These are phyloP conservation scores for Hipposideros larvatus DNA, from an alignment of 2,797 vertebrate genomes.

Conservation along the genomic window DNA sequence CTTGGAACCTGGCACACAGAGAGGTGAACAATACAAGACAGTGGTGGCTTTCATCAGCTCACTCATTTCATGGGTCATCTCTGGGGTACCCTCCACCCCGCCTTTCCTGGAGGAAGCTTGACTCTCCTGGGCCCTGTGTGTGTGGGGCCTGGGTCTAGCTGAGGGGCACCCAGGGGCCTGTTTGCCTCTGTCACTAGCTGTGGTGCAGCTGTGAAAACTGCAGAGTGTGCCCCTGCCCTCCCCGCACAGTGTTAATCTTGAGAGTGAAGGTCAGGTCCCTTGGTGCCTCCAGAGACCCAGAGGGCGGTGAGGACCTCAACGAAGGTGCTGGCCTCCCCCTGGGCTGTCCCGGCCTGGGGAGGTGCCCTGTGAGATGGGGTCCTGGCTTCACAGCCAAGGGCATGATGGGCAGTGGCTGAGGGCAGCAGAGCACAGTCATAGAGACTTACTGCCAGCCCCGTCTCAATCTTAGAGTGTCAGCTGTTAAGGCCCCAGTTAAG, in stretches of 20 bases:
- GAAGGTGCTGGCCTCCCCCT: conserved; percentile 85
- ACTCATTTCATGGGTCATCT: background rate
- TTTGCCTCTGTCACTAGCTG: background rate
- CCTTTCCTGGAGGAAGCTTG: background rate
- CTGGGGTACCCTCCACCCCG: background rate
- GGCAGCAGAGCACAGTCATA: conserved; percentile 89
- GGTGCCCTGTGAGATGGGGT: conserved; percentile 90
- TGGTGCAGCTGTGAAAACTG: conserved; percentile 20
- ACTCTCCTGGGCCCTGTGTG: background rate
- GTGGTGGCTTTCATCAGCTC: background rate
- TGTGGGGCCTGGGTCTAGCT: background rate
- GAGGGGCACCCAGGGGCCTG: background rate
- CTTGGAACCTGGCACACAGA: background rate
- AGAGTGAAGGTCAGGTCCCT: conserved; percentile 59
- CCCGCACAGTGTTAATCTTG: conserved; percentile 64
- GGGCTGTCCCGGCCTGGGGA: conserved; percentile 89
- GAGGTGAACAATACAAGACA: accelerated
- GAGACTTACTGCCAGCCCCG: conserved; percentile 90
- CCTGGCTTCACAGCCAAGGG: conserved; percentile 90
- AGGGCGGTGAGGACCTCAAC: conserved; percentile 67
- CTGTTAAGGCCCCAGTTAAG: conserved; percentile 90
- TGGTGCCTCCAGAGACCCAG: background rate
- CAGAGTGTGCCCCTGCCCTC: background rate
- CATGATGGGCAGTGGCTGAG: conserved; percentile 90
- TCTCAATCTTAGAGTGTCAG: conserved; percentile 89